Conservation (phyloP, 2,113 vertebrate genomes). For the Atrichornis clamosus region DNA sequence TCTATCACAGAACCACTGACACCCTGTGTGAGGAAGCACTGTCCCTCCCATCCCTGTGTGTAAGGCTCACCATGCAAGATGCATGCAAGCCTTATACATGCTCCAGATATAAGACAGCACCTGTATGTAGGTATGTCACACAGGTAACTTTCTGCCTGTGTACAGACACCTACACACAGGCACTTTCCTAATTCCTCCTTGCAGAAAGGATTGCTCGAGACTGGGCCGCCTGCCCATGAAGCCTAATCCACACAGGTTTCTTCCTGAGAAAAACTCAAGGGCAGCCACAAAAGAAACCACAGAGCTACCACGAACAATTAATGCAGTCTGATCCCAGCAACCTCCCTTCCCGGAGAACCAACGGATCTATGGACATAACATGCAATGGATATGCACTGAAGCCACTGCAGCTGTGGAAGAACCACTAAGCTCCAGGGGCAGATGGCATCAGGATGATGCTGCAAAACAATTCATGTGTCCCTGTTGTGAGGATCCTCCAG, state of each 20-base stretch:
- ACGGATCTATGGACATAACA: rapidly evolving
- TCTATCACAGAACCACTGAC: background rate
- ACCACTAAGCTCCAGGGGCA: background rate
- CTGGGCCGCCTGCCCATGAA: background rate
- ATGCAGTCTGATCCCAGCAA: background rate
- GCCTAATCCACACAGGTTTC: background rate
- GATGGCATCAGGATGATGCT: background rate
- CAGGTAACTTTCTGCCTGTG: background rate
- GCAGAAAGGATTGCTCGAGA: background rate
- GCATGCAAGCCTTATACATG: background rate
- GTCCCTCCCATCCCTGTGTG: background rate
- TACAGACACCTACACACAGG: background rate
- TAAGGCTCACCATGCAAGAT: rapidly evolving
- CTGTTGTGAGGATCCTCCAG: background rate
- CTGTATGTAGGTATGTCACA: rapidly evolving
- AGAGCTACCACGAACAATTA: rapidly evolving
- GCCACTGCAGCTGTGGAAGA: background rate
- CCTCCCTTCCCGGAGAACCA: background rate
- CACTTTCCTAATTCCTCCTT: background rate
- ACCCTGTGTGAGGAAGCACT: background rate
- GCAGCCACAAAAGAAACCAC: background rate
- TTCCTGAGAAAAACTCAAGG: background rate
- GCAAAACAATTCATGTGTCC: background rate
- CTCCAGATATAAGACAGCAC: background rate
- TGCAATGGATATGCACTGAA: rapidly evolving